Evolutionary conservation across 2,797 vertebrate genomes (phyloP).

Genomic region (Channa striata): DNA sequence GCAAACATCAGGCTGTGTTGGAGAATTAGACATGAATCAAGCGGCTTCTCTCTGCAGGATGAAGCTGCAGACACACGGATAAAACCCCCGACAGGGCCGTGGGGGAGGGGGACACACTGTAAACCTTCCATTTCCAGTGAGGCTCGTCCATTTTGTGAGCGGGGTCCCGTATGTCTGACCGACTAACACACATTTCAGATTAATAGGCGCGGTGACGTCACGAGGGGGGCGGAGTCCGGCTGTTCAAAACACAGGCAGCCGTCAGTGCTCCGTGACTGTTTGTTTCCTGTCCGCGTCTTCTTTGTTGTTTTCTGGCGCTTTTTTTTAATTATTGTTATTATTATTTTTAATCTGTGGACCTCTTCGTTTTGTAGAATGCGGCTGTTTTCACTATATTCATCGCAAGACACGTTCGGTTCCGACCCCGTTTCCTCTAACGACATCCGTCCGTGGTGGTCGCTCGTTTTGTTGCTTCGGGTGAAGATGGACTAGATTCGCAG

Average conservation of each 20-base stretch:
- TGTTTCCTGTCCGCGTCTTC: constrained; percentile 60
- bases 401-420: constrained; percentile 28
- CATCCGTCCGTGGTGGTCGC: constrained; percentile 34
- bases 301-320: constrained; percentile 12
- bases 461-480: constrained; percentile 30
- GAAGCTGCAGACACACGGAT: too few species aligned
- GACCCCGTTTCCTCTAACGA: constrained; percentile 19
- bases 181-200: constrained; percentile 81
- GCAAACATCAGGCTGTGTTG: too few species aligned
- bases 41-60: background rate
- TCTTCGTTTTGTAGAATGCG: constrained; percentile 53
- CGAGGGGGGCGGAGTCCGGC: constrained; percentile 65
- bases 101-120: background rate
- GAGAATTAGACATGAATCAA: too few species aligned
- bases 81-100: too few species aligned
- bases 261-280: constrained; percentile 40
- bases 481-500: constrained; percentile 61
- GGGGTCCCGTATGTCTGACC: constrained; percentile 80
- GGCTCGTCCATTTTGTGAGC: constrained; percentile 78
- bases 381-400: constrained; percentile 2
- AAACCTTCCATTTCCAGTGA: constrained; percentile 75
- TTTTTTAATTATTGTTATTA: fast-evolving
- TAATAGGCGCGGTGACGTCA: constrained; percentile 55
- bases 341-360: background rate
- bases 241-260: constrained; percentile 72